These are phyloP conservation scores for Cetoscarus ocellatus DNA, from an alignment of 2,797 vertebrate species.

Conservation along the genomic window DNA sequence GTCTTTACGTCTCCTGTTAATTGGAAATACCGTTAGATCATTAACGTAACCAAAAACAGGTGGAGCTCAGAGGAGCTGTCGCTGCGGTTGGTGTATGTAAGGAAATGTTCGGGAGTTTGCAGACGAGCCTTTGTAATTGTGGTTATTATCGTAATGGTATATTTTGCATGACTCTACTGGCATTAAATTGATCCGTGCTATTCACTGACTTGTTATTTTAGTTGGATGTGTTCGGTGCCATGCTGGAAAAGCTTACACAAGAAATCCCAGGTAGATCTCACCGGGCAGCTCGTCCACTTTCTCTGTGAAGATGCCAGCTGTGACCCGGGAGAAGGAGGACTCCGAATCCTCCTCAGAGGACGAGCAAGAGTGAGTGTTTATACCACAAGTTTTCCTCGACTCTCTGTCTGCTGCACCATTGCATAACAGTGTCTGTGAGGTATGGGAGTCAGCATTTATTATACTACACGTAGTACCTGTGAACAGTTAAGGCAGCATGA, in stretches of 20 bases:
- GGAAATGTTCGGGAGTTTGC: not conserved
- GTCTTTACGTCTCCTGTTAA: not conserved
- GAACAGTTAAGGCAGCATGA: too few relatives aligned
- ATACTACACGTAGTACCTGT: not conserved
- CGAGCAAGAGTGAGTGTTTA: conserved; percentile 81
- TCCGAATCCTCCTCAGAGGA: conserved; percentile 86
- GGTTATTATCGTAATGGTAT: not conserved
- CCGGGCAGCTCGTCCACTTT: conserved; percentile 36
- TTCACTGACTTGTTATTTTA: conserved; percentile 31
- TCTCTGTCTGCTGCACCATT: not conserved
- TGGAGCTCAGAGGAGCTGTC: not conserved
- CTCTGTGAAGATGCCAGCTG: conserved; percentile 88
- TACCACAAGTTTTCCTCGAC: conserved; percentile 2
- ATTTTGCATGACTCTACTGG: not conserved
- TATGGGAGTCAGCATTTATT: not conserved
- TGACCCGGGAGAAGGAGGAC: conserved; percentile 87
- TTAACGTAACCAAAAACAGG: not conserved
- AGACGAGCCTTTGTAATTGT: not conserved
- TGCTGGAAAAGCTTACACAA: conserved; percentile 48
- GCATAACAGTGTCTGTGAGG: not conserved
- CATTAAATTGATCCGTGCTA: not conserved
- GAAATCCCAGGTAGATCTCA: conserved; percentile 62
- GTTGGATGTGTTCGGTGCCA: conserved; percentile 50
- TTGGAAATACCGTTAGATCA: not conserved
- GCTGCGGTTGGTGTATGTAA: conserved; percentile 1